phyloP scores from a whole-genome alignment of 1,140 invertebrate genomes.

The Zaprionus africanus region DNA sequence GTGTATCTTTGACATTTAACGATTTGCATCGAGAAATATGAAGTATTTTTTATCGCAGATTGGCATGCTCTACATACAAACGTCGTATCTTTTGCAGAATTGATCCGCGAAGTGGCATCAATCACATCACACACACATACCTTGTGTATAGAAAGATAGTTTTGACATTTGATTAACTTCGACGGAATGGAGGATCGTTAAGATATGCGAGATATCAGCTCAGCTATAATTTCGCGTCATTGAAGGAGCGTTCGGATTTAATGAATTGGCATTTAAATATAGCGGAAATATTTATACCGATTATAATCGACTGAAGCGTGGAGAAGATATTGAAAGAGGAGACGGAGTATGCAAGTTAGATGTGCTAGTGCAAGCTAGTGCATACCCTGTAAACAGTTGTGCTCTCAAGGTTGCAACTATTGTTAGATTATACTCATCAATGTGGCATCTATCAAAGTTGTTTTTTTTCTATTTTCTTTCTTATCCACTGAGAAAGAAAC shows the following conservation, averaged over 20 bases:
- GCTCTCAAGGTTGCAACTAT: too few species aligned
- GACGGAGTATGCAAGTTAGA: neutral
- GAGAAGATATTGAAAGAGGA: neutral
- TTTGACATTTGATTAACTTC: slow-evolving; percentile 8
- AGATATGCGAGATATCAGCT: neutral
- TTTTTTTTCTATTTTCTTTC: too few species aligned
- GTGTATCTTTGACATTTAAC: slow-evolving; percentile 41
- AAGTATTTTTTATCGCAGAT: neutral
- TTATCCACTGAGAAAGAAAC: neutral
- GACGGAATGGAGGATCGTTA: neutral
- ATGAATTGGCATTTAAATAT: slow-evolving; percentile 1
- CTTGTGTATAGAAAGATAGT: neutral
- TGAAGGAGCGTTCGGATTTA: neutral
- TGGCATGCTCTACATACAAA: neutral
- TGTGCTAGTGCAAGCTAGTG: neutral
- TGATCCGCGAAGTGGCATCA: neutral
- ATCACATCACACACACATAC: neutral
- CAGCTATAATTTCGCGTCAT: neutral
- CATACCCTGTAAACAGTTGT: neutral
- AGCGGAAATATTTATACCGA: neutral
- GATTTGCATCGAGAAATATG: neutral
- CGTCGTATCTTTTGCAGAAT: neutral
- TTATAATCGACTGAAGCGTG: neutral
- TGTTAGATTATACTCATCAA: too few species aligned
- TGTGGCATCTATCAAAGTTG: too few species aligned